Conservation (phyloP, 1,140 invertebrate genomes). For the Tribolium madens region DNA sequence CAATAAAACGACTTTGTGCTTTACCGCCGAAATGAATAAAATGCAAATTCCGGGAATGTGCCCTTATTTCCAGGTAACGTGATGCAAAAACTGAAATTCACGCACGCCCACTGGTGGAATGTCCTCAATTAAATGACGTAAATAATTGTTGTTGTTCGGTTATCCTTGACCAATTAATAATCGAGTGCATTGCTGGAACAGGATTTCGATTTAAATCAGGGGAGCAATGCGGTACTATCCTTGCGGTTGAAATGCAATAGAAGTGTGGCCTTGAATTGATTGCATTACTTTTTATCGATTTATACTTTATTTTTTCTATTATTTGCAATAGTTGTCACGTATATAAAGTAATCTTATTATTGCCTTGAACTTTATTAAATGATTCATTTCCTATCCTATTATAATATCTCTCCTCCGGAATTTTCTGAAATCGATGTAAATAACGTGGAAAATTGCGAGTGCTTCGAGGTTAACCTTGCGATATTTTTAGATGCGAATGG, state of each 20-base stretch:
- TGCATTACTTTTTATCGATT: constrained; percentile 36
- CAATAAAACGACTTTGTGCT: not conserved
- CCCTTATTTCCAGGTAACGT: constrained; percentile 9
- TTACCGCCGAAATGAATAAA: not conserved
- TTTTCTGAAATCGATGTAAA: constrained; percentile 30
- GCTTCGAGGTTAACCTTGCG: not conserved
- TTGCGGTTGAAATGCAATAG: constrained; percentile 38
- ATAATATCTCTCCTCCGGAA: constrained; percentile 31
- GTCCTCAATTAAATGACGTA: constrained; percentile 16
- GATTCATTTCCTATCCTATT: constrained; percentile 37
- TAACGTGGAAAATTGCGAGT: not conserved
- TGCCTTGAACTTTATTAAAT: constrained; percentile 35
- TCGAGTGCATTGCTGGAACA: constrained; percentile 26
- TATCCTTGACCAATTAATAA: constrained; percentile 38
- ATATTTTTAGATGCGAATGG: not conserved
- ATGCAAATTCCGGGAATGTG: constrained; percentile 10
- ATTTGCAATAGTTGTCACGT: constrained; percentile 30
- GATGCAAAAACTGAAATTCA: not conserved
- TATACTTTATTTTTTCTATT: constrained; percentile 24
- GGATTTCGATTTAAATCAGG: constrained; percentile 34
- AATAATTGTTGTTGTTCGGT: constrained; percentile 17
- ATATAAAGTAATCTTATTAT: constrained; percentile 40
- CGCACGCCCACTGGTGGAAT: constrained; percentile 16
- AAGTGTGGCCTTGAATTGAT: constrained; percentile 34
- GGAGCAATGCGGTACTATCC: constrained; percentile 37